Base-by-base conservation (phyloP, 1,140 invertebrate genomes). In the Gonatopus flavifemur region DNA sequence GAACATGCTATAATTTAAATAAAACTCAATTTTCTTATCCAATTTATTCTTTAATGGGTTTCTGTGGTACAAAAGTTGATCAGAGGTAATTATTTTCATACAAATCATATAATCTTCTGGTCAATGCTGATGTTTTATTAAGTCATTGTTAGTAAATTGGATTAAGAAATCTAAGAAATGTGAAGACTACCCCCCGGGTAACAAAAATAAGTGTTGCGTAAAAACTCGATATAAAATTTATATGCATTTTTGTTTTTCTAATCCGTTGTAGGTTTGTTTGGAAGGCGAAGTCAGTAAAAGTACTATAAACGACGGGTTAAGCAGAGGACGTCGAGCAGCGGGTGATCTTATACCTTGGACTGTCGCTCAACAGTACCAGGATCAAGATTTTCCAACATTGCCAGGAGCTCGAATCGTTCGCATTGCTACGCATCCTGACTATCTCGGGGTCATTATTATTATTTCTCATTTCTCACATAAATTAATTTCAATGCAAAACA, bases 321-420 rank as follows among this genome's bases (percentile, higher is more conserved):
- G 86, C 0, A 81, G 90, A 55, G 96, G 96, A 3, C 89, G 90
- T 61, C 86, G 93, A 67, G 93, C 94, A 8, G 87, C 92, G 5
- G 98, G 98, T 4, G 97, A 99, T 82, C 78, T 99, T 8, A 97
- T 99, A 62, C 97, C 97, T 0, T 99, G 97, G 97, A 97, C 94
- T 19, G 82, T 99, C 1, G 91, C 93, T 4, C 95, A 98, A 70
- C 95, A 98, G 70, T 98, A 89, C 74, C 89, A 95, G 55, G 95
- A 98, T 74, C 81, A 88, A 54, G 90, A 98, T 69, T 99, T 99
- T 76, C 91, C 94, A 7, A 84, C 86, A 43, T 79, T 99, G 1
- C 86, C 90, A 51, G 97, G 97, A 6, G 94, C 90, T 13, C 81
- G 97, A 52, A 86, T 99, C 46, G 92, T 99, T 13, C 81, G 97